Evolutionary conservation across 2,113 vertebrate genomes (phyloP).

Genomic region (Platysternon megacephalum): DNA sequence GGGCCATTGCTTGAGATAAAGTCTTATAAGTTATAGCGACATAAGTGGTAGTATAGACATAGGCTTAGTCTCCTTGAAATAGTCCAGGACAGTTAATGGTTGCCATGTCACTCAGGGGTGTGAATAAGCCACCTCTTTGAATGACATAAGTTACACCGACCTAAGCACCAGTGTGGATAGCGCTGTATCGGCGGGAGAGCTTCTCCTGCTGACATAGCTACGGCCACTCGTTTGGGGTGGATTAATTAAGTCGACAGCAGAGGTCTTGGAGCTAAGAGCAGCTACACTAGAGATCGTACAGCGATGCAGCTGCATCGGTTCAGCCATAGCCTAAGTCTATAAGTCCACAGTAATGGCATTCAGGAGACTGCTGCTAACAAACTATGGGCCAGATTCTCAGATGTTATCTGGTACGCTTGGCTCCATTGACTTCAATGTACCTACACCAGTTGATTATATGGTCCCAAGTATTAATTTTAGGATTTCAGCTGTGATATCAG

Average conservation of each 20-base stretch:
- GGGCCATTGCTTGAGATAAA: not conserved
- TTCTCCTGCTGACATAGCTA: not conserved
- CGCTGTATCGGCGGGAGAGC: not conserved
- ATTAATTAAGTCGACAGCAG: not conserved
- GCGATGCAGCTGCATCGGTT: too few species aligned
- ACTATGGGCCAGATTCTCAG: not conserved
- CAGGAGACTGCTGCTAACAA: not conserved
- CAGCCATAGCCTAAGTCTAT: not conserved
- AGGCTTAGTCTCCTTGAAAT: too few species aligned
- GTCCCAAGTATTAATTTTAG: not conserved
- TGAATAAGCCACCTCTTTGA: not conserved
- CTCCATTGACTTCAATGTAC: not conserved
- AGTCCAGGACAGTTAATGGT: too few species aligned
- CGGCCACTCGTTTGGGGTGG: not conserved
- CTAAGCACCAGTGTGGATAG: not conserved
- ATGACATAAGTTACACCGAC: not conserved
- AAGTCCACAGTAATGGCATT: not conserved
- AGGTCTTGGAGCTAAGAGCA: not conserved
- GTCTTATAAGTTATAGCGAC: not conserved
- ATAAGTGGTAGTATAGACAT: too few species aligned
- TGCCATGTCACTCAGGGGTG: not conserved
- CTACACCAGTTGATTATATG: not conserved
- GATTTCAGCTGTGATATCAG: slow-evolving; percentile 3
- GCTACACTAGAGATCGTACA: too few species aligned
- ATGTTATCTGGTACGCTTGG: not conserved